Evolutionary conservation across 2,888 invertebrate species (phyloP).

Genomic region (Petrophora chlorosata): DNA sequence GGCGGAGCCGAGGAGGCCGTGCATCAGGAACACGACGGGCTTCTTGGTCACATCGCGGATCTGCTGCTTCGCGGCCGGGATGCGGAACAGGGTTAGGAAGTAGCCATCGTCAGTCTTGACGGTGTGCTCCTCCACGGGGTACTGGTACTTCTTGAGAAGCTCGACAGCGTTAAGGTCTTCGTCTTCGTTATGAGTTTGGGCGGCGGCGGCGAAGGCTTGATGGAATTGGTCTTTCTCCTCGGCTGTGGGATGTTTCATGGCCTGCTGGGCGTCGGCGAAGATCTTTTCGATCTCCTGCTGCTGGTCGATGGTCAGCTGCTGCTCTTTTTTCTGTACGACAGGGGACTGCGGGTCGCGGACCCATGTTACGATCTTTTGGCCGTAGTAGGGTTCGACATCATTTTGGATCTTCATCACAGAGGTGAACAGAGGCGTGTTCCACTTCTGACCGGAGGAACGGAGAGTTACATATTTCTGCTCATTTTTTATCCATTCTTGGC

Average conservation of each 20-base stretch:
- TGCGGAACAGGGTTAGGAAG: conserved; percentile 69
- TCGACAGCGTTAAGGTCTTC: conserved; percentile 57
- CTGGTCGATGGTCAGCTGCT: conserved; percentile 28
- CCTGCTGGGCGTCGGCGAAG: conserved; percentile 60
- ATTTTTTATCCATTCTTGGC: conserved; percentile 24
- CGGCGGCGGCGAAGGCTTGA: conserved; percentile 44
- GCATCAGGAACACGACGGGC: conserved; percentile 82
- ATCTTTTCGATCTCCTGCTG: conserved; percentile 60
- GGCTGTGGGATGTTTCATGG: conserved; percentile 56
- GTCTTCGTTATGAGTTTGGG: conserved; percentile 47
- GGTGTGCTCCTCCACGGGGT: conserved; percentile 65
- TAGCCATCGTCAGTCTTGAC: conserved; percentile 75
- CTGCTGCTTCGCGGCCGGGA: conserved; percentile 55
- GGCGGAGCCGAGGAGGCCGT: conserved; percentile 87
- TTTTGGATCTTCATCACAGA: conserved; percentile 40
- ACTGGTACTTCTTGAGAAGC: conserved; percentile 62
- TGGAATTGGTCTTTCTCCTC: conserved; percentile 61
- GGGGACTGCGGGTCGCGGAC: conserved; percentile 49
- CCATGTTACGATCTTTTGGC: conserved; percentile 55
- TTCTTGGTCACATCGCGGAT: conserved; percentile 46
- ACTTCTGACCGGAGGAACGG: conserved; percentile 30
- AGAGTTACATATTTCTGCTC: conserved; percentile 21
- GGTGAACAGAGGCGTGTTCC: conserved; percentile 43
- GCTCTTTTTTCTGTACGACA: conserved; percentile 40
- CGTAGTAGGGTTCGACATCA: conserved; percentile 38